Conservation (phyloP, 1,140 invertebrate species). For the Daktulosphaira vitifoliae region DNA sequence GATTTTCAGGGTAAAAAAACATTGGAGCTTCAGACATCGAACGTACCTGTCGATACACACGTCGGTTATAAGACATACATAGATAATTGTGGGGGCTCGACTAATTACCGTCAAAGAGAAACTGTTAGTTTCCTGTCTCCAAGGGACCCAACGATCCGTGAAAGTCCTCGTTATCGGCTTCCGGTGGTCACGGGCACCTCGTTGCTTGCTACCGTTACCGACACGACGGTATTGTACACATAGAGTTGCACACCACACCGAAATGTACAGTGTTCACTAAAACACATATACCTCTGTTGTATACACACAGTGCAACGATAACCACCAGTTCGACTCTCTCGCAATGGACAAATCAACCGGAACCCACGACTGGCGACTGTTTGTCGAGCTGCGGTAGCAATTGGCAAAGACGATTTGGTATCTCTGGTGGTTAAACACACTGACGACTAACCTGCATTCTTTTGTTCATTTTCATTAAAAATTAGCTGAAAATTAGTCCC, state of each 20-base stretch:
- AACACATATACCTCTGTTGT: no score
- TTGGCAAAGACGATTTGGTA: no score
- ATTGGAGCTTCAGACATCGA: no score
- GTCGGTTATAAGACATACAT: no score
- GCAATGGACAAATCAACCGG: constrained; percentile 19
- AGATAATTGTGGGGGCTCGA: constrained; percentile 17
- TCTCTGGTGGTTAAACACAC: no score
- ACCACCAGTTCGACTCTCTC: no score
- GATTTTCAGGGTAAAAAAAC: no score
- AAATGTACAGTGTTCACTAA: no score
- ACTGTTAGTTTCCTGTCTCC: constrained; percentile 28
- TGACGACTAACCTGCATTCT: no score
- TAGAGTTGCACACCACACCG: no score
- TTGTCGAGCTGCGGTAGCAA: background rate
- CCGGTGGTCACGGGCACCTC: constrained; percentile 6
- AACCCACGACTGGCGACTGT: background rate
- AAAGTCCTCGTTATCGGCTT: constrained; percentile 33
- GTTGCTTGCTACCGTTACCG: background rate
- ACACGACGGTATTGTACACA: background rate
- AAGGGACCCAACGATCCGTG: constrained; percentile 32
- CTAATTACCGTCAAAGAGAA: constrained; percentile 33
- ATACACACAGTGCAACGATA: background rate
- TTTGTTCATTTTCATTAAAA: no score
- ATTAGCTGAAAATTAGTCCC: no score
- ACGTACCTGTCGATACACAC: constrained; percentile 9